phyloP scores from a whole-genome alignment of 2,113 vertebrate species.

The Malurus melanocephalus region DNA sequence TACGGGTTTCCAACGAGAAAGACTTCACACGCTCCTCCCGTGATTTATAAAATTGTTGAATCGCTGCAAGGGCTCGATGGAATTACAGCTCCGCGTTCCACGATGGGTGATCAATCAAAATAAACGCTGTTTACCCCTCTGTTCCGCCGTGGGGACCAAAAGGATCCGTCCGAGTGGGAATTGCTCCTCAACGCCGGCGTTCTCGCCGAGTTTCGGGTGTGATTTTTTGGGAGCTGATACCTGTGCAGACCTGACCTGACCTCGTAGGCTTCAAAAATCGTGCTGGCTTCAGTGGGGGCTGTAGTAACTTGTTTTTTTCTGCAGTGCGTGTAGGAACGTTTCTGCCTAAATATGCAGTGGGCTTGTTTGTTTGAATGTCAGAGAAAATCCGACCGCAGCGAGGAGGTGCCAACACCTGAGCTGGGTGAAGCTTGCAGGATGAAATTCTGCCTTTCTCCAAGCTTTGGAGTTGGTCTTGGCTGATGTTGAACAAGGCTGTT shows the following conservation, averaged over 20 bases:
- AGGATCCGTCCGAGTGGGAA: neutral
- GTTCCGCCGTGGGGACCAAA: neutral
- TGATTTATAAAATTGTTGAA: conserved; percentile 38
- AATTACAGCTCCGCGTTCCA: conserved; percentile 24
- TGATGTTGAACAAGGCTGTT: neutral
- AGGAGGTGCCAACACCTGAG: conserved; percentile 18
- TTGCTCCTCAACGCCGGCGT: fast-evolving
- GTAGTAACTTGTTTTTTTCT: conserved; percentile 26
- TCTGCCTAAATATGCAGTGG: conserved; percentile 31
- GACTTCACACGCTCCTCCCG: neutral
- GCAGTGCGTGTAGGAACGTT: neutral
- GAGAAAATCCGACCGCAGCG: neutral
- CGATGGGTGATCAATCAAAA: conserved; percentile 44
- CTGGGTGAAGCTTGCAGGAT: neutral
- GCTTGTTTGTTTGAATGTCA: conserved; percentile 39
- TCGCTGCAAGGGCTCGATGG: conserved; percentile 21
- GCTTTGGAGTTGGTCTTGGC: neutral
- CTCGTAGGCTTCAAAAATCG: neutral
- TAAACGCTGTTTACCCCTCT: conserved; percentile 23
- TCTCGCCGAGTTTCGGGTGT: neutral
- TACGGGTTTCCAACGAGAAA: neutral
- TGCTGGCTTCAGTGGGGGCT: conserved; percentile 13
- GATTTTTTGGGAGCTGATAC: conserved; percentile 1
- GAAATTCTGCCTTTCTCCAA: neutral
- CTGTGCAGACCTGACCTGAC: conserved; percentile 12